Evolutionary conservation across 2,797 vertebrate species (phyloP).

Genomic region (Bradypodion pumilum): DNA sequence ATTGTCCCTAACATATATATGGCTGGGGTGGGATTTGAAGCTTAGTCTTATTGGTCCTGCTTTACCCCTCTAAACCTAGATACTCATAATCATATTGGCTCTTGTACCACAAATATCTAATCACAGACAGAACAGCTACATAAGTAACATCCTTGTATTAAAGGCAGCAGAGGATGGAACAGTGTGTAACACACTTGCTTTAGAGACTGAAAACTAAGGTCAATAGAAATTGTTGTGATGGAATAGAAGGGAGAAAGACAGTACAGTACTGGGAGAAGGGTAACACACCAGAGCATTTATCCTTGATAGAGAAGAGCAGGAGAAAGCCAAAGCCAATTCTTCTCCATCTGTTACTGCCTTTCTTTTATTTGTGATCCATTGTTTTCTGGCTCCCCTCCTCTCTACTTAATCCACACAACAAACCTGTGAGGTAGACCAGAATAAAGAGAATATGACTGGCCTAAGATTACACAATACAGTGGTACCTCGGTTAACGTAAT

Average conservation of each 20-base stretch:
- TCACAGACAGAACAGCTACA: too few species aligned
- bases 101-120: too few species aligned
- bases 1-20: not conserved
- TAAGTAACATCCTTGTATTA: not conserved
- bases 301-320: too few species aligned
- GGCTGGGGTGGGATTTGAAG: not conserved
- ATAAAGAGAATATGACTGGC: too few species aligned
- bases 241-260: not conserved
- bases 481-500: too few species aligned
- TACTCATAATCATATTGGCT: not conserved
- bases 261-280: not conserved
- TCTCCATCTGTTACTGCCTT: too few species aligned
- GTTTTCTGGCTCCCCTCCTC: too few species aligned
- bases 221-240: not conserved
- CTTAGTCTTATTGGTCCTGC: not conserved
- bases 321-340: not conserved
- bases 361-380: too few species aligned
- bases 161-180: not conserved
- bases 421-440: too few species aligned
- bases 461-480: too few species aligned
- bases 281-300: too few species aligned
- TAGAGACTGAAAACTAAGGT: not conserved
- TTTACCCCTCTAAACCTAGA: not conserved
- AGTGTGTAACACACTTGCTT: not conserved
- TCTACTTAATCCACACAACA: too few species aligned